phyloP scores from a whole-genome alignment of 1,140 invertebrate genomes.

The Drosophila orena region DNA sequence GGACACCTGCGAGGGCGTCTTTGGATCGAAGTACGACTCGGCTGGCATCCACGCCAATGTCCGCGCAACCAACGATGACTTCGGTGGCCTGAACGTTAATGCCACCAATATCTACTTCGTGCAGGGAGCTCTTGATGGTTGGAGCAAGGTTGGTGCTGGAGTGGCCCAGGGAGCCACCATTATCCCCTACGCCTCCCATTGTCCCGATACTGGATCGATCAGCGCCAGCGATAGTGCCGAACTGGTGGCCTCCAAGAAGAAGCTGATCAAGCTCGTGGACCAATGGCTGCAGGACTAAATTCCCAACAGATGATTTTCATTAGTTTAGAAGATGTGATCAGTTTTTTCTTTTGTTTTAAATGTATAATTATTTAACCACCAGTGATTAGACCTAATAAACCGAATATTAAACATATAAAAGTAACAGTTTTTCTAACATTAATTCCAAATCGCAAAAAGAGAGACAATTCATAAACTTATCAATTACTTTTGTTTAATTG shows the following conservation, averaged over 20 bases:
- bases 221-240: constrained; percentile 84
- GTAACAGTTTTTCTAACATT: neutral
- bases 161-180: constrained; percentile 55
- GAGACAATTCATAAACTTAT: too few species aligned
- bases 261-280: constrained; percentile 54
- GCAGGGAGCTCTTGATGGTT: constrained; percentile 89
- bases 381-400: constrained; percentile 19
- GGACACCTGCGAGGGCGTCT: constrained; percentile 89
- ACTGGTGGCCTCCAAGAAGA: constrained; percentile 80
- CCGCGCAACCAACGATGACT: constrained; percentile 87
- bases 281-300: constrained; percentile 56
- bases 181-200: constrained; percentile 87
- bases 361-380: neutral
- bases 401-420: neutral
- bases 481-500: too few species aligned
- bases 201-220: constrained; percentile 87
- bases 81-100: constrained; percentile 86
- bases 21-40: constrained; percentile 83
- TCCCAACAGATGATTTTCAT: neutral
- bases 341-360: neutral
- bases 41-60: constrained; percentile 67
- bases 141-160: constrained; percentile 87
- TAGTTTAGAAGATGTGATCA: neutral
- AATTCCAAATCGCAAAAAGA: neutral
- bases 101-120: constrained; percentile 88